Conservation (phyloP, 2,113 vertebrate genomes). For the Rhinogobius similis region DNA sequence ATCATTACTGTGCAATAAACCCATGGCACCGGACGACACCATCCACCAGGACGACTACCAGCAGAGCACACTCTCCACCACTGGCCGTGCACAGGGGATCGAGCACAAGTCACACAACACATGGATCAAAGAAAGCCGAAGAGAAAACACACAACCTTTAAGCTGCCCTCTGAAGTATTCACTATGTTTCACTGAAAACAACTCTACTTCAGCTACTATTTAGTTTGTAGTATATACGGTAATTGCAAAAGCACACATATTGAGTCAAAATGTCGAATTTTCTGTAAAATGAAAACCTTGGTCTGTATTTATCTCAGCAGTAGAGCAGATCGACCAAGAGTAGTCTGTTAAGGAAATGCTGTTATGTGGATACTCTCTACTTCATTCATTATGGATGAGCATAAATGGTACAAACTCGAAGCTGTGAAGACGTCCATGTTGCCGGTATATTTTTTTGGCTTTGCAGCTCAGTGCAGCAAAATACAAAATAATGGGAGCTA, state of each 20-base stretch:
- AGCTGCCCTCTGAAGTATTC: slow-evolving; percentile 50
- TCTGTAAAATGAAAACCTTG: slow-evolving; percentile 59
- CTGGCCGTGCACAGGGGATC: slow-evolving; percentile 7
- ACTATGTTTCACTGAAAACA: slow-evolving; percentile 50
- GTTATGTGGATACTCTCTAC: slow-evolving; percentile 62
- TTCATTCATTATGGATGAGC: slow-evolving; percentile 77
- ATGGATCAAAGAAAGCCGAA: slow-evolving; percentile 18
- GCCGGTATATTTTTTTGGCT: slow-evolving; percentile 50
- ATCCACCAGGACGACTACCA: slow-evolving; percentile 16
- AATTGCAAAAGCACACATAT: slow-evolving; percentile 55
- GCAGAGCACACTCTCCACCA: slow-evolving; percentile 28
- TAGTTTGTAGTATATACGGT: slow-evolving; percentile 52
- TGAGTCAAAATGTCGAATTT: slow-evolving; percentile 1
- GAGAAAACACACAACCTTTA: slow-evolving; percentile 66
- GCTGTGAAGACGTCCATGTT: slow-evolving; percentile 60
- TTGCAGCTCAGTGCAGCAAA: slow-evolving; percentile 40
- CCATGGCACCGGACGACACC: slow-evolving; percentile 12
- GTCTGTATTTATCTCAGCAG: slow-evolving; percentile 48
- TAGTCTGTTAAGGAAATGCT: slow-evolving; percentile 63
- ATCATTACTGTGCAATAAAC: slow-evolving; percentile 33
- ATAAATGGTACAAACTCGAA: slow-evolving; percentile 77
- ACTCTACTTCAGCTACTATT: slow-evolving; percentile 58
- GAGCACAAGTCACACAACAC: slow-evolving; percentile 53
- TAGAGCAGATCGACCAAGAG: slow-evolving; percentile 56
- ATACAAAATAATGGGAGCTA: slow-evolving; percentile 44